Evolutionary conservation across 2,797 vertebrate species (phyloP), one percentile per base, ranked within the genome.

Genomic region (Neosilurus mollespiculum): DNA sequence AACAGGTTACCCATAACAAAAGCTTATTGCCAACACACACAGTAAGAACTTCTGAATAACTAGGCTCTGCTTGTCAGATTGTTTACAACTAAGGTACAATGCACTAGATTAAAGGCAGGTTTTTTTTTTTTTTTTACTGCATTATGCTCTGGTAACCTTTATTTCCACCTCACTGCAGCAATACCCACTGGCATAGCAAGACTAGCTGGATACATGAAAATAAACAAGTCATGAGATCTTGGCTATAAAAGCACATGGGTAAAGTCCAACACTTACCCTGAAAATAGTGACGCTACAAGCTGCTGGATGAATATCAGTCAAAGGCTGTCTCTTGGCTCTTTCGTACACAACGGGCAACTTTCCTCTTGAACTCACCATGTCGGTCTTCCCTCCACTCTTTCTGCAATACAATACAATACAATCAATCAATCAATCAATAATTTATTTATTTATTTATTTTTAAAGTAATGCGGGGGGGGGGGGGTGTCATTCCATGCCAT

Each of bases 311-410:
- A 92, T 90, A 95, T 99, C 97, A 99, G 96, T 99, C 98, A 93
- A 98, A 99, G 89, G 97, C 98, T 92, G 97, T 98, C 92, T 99
- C 98, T 97, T 99, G 98, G 95, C 98, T 99, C 95, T 98, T 99
- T 94, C 98, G 97, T 97, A 99, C 98, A 96, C 98, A 99, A 87
- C 98, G 97, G 82, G 98, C 97, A 87, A 99, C 98, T 97, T 99
- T 99, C 91, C 97, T 97, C 94, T 99, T 99, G 93, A 99, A 99
- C 91, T 98, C 98, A 70, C 98, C 98, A 11, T 99, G 97, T 93
- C 97, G 95, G 94, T 99, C 98, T 96, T 99, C 98, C 93, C 98
- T 93, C 98, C 98, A 99, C 92, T 99, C 98, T 96, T 99, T 99
- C 98, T 99, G 92, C 81, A 94, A 59, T 64, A 0, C 66, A 3